Evolutionary conservation across 2,113 vertebrate species (phyloP).

Genomic region (Psophia crepitans): DNA sequence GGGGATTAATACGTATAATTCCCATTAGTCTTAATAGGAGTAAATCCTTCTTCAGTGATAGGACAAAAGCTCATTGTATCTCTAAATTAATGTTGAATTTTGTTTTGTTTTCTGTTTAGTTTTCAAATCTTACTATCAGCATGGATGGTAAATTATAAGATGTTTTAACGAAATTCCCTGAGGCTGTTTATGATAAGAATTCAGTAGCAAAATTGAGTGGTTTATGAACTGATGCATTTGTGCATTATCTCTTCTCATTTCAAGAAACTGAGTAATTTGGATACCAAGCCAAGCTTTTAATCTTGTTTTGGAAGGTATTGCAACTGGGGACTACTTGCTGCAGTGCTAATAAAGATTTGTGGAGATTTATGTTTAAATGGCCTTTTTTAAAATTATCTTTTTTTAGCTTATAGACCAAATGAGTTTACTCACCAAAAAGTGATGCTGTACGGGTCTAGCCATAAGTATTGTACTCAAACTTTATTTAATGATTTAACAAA

Average conservation of each 20-base stretch:
- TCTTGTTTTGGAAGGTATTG: constrained; percentile 11
- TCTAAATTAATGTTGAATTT: background rate
- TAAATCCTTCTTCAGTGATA: constrained; percentile 20
- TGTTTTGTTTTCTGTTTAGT: constrained; percentile 3
- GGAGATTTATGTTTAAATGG: background rate
- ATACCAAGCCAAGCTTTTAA: background rate
- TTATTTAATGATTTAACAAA: background rate
- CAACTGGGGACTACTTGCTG: background rate
- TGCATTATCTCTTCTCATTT: background rate
- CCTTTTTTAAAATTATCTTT: background rate
- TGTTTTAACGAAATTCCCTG: background rate
- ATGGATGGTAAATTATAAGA: background rate
- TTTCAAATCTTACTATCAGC: background rate
- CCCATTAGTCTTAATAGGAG: constrained; percentile 12
- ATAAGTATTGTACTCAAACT: background rate
- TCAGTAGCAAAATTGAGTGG: background rate
- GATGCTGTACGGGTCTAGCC: background rate
- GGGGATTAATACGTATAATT: constrained; percentile 33
- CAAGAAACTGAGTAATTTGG: constrained; percentile 30
- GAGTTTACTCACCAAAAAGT: background rate
- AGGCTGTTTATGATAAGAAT: background rate
- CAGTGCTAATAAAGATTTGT: background rate
- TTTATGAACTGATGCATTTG: constrained; percentile 11
- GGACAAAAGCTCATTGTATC: constrained; percentile 28
- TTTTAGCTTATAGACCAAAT: background rate